A percentile compares a stretch with the other conserved stretches of the same genome.
These are phyloP conservation scores for Pseudomyrmex pallidus DNA, from an alignment of 1,140 invertebrate species.

Conservation along the genomic window DNA sequence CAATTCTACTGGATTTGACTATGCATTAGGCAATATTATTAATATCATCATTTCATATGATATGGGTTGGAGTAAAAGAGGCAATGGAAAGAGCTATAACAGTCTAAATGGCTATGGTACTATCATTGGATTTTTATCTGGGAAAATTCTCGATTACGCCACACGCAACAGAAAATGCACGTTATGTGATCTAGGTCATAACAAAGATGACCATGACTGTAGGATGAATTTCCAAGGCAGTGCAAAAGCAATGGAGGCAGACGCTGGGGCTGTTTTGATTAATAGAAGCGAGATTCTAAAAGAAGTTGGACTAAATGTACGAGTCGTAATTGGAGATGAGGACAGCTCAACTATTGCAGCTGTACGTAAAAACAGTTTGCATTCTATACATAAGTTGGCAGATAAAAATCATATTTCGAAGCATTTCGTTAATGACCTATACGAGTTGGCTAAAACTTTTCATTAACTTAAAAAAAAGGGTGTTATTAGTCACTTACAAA, in stretches of 20 bases:
- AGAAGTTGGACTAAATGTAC: background rate
- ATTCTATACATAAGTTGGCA: background rate
- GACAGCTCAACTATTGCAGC: background rate
- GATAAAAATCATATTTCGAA: background rate
- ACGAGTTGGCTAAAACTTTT: too few relatives aligned
- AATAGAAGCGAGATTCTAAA: background rate
- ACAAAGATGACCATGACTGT: background rate
- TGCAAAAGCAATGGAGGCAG: background rate
- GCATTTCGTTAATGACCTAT: background rate
- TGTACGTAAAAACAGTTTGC: background rate
- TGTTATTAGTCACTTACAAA: too few relatives aligned
- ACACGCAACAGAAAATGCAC: background rate
- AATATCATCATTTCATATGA: background rate
- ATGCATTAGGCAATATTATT: too few relatives aligned
- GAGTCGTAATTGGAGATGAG: background rate
- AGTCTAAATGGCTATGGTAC: background rate
- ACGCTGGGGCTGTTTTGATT: background rate
- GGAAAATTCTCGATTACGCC: background rate
- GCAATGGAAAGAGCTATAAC: background rate
- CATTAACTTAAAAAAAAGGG: too few relatives aligned
- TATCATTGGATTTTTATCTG: background rate
- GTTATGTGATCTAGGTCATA: background rate
- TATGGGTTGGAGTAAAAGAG: constrained; percentile 4
- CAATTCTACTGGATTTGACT: too few relatives aligned
- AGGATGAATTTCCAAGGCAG: background rate